A percentile compares a stretch with the other conserved stretches of the same genome.
phyloP scores from a whole-genome alignment of 2,113 vertebrate genomes.

The Sturnus vulgaris region DNA sequence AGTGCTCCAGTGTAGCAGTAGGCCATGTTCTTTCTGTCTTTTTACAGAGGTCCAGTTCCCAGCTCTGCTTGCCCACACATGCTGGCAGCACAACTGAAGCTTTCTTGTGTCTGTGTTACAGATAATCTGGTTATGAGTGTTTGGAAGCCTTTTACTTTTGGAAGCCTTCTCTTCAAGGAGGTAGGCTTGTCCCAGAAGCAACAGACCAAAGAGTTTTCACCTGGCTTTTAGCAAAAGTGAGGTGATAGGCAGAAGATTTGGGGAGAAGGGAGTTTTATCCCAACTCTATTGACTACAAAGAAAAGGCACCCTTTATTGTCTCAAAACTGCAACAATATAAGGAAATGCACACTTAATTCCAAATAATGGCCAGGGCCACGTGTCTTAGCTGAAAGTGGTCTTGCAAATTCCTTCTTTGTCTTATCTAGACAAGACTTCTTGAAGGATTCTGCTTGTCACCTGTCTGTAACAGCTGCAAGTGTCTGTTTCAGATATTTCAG shows the following conservation, averaged over 20 bases:
- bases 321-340: neutral
- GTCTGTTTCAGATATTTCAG: slow-evolving; percentile 4
- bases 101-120: neutral
- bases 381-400: neutral
- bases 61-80: neutral
- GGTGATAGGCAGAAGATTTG: neutral
- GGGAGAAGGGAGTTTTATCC: neutral
- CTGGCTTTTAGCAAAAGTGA: neutral
- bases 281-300: neutral
- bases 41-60: neutral
- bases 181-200: neutral
- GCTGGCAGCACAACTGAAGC: neutral
- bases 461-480: slow-evolving; percentile 53
- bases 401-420: neutral
- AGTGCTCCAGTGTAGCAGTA: neutral
- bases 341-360: neutral
- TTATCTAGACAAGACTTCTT: neutral
- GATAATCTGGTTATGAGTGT: neutral
- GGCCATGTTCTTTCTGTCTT: neutral
- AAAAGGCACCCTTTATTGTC: neutral
- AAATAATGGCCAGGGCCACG: neutral
- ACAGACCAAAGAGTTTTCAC: neutral
- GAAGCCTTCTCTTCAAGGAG: neutral
- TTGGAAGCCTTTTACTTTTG: neutral
- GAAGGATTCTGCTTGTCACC: neutral